Evolutionary conservation across 2,888 invertebrate species (phyloP).

Genomic region (Physocephala rufipes): DNA sequence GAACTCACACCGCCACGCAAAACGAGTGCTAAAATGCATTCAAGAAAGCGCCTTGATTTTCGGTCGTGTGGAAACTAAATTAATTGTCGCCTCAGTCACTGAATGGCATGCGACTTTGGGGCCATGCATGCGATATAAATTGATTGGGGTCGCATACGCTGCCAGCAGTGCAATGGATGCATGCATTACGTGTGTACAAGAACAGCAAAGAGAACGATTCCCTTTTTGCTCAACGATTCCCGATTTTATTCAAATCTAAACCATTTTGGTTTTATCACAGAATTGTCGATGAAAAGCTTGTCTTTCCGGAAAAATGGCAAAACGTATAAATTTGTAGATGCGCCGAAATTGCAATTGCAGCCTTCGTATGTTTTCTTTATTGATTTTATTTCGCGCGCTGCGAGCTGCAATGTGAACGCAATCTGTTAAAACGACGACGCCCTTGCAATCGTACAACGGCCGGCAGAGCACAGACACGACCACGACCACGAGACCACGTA

Average conservation of each 20-base stretch:
- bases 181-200: neutral
- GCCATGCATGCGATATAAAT: neutral
- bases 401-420: neutral
- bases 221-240: neutral
- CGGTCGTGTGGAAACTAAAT: neutral
- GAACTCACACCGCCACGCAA: too few species aligned
- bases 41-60: too few species aligned
- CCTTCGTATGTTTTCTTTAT: neutral
- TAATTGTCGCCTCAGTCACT: neutral
- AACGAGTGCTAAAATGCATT: too few species aligned
- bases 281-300: neutral
- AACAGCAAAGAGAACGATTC: neutral
- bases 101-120: neutral
- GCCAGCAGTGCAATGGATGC: neutral
- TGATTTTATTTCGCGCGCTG: neutral
- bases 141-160: too few species aligned
- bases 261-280: neutral
- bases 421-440: constrained; percentile 5
- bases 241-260: neutral
- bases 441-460: constrained; percentile 13
- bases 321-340: neutral
- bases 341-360: too few species aligned
- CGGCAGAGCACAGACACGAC: neutral
- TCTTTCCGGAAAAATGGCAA: constrained; percentile 1
- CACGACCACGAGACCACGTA: neutral